These are phyloP conservation scores for Rhynchomys soricoides DNA, from an alignment of 2,113 vertebrate genomes.

Conservation along the genomic window DNA sequence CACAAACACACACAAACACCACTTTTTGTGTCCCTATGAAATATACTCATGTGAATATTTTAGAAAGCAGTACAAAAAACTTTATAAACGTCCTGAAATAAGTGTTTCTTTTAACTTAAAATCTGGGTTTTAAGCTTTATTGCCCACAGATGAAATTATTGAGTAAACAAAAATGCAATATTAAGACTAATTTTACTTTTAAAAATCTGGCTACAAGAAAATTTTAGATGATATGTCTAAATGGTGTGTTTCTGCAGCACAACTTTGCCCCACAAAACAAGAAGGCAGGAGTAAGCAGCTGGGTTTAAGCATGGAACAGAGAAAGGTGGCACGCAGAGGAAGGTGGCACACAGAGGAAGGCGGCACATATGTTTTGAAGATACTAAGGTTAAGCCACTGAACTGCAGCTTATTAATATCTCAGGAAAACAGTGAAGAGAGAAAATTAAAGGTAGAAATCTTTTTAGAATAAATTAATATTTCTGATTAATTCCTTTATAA, in stretches of 20 bases:
- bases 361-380: not conserved
- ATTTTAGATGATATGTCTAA: not conserved
- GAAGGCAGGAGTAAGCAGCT: not conserved
- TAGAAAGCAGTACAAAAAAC: not conserved
- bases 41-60: not conserved
- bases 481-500: not conserved
- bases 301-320: not conserved
- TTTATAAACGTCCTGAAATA: not conserved
- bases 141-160: not conserved
- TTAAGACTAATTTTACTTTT: slow-evolving; percentile 9
- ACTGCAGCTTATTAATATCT: slow-evolving; percentile 42
- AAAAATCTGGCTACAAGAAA: not conserved
- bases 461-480: slow-evolving; percentile 7
- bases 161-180: not conserved
- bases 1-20: not conserved
- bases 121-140: not conserved
- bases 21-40: not conserved
- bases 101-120: no score
- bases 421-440: slow-evolving; percentile 1
- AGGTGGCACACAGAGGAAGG: not conserved
- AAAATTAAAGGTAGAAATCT: slow-evolving; percentile 21
- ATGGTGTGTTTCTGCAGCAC: not conserved
- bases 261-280: not conserved
- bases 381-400: slow-evolving; percentile 13
- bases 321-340: not conserved